Base-by-base conservation (phyloP, 1,140 invertebrate genomes). In the Saxidomus purpurata region DNA sequence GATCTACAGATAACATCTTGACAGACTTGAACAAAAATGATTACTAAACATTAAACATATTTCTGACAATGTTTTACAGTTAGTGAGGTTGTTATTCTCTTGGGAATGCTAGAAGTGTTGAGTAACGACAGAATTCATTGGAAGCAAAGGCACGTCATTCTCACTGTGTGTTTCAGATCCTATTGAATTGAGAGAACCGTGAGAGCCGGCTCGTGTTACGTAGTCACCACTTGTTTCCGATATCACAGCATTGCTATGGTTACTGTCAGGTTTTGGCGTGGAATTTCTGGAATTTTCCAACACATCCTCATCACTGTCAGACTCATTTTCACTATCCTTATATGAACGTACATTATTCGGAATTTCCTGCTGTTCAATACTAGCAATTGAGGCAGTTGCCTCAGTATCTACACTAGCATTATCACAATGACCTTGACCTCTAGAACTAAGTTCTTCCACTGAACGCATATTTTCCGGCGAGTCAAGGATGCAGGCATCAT, bases 401-500 rank as follows among this genome's bases (percentile, higher is more conserved):
- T 74, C 83, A n/a, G 86, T 88, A 31, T 88, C 86, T 13, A 71
- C 34, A 55, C 86, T 88, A 19, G 8, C 59, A 71, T 81, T 69
- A 8, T 81, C 77, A 88, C 43, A 47, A 25, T 49, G 74, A 25
- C 61, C 34, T 47, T 69, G 86, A 67, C 83, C 28, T 55, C 43
- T 43, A n/a, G 38, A 38, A 13, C 25, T 25, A 28, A 28, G 19
- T 17, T 25, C 40, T n/a, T 67, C 31, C 36, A 59, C 22, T 31
- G 74, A 28, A 0, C 0, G n/a, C 9, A 17, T 17, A 71, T 61
- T 61, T 36, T 69, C 49, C 22, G 38, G 49, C 49, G 67, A 88
- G 31, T 40, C 52, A 52, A 88, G 86, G 25, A 88, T 80, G 81
- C 86, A 88, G 4, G n/a, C 86, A 67, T 88, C 86, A 88, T 88